Base-by-base conservation (phyloP, 2,797 vertebrate species). In the Acanthopagrus latus region DNA sequence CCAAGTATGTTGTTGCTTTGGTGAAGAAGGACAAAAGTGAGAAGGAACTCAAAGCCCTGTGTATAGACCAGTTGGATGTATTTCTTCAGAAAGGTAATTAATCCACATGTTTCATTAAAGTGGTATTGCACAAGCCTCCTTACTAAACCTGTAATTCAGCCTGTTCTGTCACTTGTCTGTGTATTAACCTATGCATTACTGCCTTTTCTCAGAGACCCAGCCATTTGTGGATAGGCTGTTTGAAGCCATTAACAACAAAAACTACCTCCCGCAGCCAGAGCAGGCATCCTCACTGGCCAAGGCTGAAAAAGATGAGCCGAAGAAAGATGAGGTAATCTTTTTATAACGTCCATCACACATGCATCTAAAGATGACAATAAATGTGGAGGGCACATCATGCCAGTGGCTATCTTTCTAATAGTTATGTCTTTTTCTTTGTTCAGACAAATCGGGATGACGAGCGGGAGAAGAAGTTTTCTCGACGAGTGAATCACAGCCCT, bases 1-100 rank as follows among this genome's bases (percentile, higher is more conserved):
- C 98, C 68, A 99, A 99, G 88, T 99, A 99, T 92, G 98, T 99
- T 87, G 96, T 99, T 91, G 98, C 98, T 82, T 95, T 99, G 93
- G 98, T 99, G 86, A 99, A 99, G 93, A 99, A 99, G 81, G 98
- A 99, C 92, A 99, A 99, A 96, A 98, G 92, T 78, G 98, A 99
- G 85, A 97, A 97, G 90, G 98, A 99, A 73, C 93, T 99, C 69
- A 99, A 98, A 93, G 98, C 97, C 50, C 92, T 99, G 71, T 99
- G 98, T 91, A 97, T 99, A 87, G 98, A 99, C 95, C 98, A 99
- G 88, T 93, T 99, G 90, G 98, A 99, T 95, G 98, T 99, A 71
- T 99, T 99, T 94, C 97, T 99, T 80, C 98, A 99, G 90, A 99
- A 99, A 96, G 98, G 98, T 99, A 94, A 14, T 33, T 14, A 18